Evolutionary conservation across 2,888 invertebrate genomes (phyloP), one percentile per base, ranked within the genome.

Genomic region (Campaea margaritaria): DNA sequence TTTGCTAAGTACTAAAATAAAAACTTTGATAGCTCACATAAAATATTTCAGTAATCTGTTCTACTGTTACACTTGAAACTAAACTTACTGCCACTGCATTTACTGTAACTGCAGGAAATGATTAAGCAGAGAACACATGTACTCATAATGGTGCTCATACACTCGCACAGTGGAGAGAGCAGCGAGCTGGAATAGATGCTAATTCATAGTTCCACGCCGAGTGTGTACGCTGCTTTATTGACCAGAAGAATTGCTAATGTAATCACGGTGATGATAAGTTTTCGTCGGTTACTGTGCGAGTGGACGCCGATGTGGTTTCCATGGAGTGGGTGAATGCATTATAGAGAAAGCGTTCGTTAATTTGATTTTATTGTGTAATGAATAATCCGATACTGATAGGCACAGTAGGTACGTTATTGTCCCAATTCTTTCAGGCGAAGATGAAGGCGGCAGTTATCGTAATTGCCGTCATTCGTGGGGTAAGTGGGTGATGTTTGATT

Each of bases 201-300:
- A 38, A 59, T 61, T 48, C 58, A 51, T 46, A 52, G 54, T 55
- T 56, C 21, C 31, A 49, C 31, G 10, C 16, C 53, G 13, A 56
- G 60, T 58, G 56, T 62, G 63, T 34, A 42, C 54, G 31, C 11
- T 46, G 69, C 39, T 62, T 61, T 62, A 64, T 65, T 56, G 64
- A 42, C 45, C 47, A 62, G 67, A 67, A 65, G 60, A 69, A 68
- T 68, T 51, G 61, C 52, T 67, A 67, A 69, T 69, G 65, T 58
- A 62, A 69, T 69, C 56, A 66, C 57, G 49, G 36, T 14, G 46
- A 60, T 55, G 46, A 51, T 55, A 27, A 38, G 46, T 60, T 39
- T 54, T 15, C 53, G 45, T 53, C 36, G 38, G 11, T 46, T 39
- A 12, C 7, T n/a, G 48, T 27, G 48, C 31, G 31, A 27, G 27